Conservation (phyloP, 2,797 vertebrate genomes). For the Microcaecilia unicolor region DNA sequence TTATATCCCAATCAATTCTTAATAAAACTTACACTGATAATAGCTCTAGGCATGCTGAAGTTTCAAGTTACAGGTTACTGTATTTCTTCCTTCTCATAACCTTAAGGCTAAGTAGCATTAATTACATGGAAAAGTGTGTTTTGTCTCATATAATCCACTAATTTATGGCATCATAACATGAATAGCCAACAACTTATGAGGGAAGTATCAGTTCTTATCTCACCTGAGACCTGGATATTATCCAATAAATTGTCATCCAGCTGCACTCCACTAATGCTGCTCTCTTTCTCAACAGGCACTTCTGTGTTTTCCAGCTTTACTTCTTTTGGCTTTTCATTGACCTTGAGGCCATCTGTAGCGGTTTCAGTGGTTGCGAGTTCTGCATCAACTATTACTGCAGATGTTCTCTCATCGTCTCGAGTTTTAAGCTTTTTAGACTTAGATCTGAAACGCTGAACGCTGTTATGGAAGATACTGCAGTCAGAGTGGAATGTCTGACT, state of each 20-base stretch:
- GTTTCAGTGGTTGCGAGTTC: constrained; percentile 37
- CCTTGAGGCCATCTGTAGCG: constrained; percentile 54
- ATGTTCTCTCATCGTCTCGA: constrained; percentile 53
- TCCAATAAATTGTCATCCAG: constrained; percentile 62
- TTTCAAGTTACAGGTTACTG: background rate
- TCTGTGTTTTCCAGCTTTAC: constrained; percentile 41
- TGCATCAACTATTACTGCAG: constrained; percentile 47
- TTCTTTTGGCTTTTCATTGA: constrained; percentile 46
- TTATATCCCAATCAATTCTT: too few relatives aligned
- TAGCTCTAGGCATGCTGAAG: background rate
- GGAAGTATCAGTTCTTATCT: constrained; percentile 64
- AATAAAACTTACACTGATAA: too few relatives aligned
- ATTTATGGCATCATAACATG: constrained; percentile 46
- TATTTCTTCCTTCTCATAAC: background rate
- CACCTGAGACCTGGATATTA: constrained; percentile 61
- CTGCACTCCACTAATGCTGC: constrained; percentile 51
- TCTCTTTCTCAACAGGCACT: constrained; percentile 40
- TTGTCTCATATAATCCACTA: constrained; percentile 41
- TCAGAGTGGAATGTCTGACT: constrained; percentile 40
- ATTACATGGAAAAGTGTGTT: background rate
- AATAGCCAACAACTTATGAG: constrained; percentile 38
- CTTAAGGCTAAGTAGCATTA: background rate
- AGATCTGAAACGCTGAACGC: constrained; percentile 63
- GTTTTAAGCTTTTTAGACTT: constrained; percentile 81
- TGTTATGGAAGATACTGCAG: constrained; percentile 45